Conservation (phyloP, 2,888 invertebrate genomes). For the Scaptomyza parva region DNA sequence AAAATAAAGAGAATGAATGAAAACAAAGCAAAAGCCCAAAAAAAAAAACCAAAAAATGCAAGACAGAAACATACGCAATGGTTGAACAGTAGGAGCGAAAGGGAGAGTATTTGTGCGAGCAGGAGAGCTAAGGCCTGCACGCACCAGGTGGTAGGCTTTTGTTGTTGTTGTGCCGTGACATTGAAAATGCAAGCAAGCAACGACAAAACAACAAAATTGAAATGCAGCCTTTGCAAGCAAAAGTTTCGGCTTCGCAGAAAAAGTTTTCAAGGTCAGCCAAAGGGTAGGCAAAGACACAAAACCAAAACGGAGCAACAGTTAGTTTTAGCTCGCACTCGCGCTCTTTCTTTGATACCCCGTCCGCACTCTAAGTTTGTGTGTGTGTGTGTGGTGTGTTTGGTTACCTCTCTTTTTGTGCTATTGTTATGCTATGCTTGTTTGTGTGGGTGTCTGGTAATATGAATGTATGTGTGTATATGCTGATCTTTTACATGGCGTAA, state of each 20-base stretch:
- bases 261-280: constrained; percentile 68
- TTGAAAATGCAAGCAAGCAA: constrained; percentile 65
- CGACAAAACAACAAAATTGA: constrained; percentile 35
- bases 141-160: constrained; percentile 39
- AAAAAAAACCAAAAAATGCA: constrained; percentile 32
- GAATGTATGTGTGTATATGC: neutral
- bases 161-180: constrained; percentile 54
- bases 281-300: constrained; percentile 57
- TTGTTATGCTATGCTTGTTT: constrained; percentile 7
- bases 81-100: constrained; percentile 15
- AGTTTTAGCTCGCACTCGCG: constrained; percentile 41
- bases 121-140: constrained; percentile 31
- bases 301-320: constrained; percentile 66
- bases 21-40: constrained; percentile 25
- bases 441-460: constrained; percentile 9
- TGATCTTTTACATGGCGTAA: constrained; percentile 27
- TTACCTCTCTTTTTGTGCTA: neutral
- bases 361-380: neutral
- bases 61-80: constrained; percentile 32
- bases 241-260: constrained; percentile 9
- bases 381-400: constrained; percentile 1
- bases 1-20: neutral
- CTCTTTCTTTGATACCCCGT: constrained; percentile 9
- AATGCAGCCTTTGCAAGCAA: constrained; percentile 60
- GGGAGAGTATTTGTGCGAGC: constrained; percentile 2